Evolutionary conservation across 2,113 vertebrate species (phyloP).

Genomic region (Nerophis ophidion): DNA sequence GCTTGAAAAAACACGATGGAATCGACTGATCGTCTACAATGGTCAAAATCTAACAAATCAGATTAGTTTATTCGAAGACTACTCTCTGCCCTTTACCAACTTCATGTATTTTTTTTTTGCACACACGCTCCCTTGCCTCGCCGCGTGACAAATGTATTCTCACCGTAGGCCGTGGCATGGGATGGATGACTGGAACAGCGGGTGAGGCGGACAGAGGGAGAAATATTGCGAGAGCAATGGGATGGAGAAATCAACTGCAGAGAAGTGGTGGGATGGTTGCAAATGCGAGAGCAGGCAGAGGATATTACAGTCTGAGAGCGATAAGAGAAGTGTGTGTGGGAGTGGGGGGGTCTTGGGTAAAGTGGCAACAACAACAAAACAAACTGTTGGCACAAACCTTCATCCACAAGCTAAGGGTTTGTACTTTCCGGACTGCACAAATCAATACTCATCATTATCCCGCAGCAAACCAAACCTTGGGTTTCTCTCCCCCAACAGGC

Average conservation of each 20-base stretch:
- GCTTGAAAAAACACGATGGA: too few relatives aligned
- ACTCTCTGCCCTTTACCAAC: constrained; percentile 32
- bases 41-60: too few relatives aligned
- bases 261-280: background rate
- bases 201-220: constrained; percentile 27
- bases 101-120: constrained; percentile 31
- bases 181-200: constrained; percentile 45
- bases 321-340: constrained; percentile 21
- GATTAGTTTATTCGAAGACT: too few relatives aligned
- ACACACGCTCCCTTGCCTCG: constrained; percentile 39
- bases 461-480: constrained; percentile 11
- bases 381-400: constrained; percentile 23
- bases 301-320: constrained; percentile 29
- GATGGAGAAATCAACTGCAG: constrained; percentile 11
- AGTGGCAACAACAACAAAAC: constrained; percentile 11
- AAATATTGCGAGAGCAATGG: constrained; percentile 21
- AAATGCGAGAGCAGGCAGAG: constrained; percentile 2
- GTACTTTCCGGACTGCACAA: constrained; percentile 22
- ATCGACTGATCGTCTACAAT: too few relatives aligned
- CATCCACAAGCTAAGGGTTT: constrained; percentile 27
- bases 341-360: constrained; percentile 23
- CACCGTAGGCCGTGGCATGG: constrained; percentile 23
- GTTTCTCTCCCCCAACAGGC: constrained; percentile 23
- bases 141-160: constrained; percentile 54
- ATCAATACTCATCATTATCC: constrained; percentile 47